Percentiles rank a stretch among this genome's conserved stretches.
phyloP scores from a whole-genome alignment of 1,140 invertebrate genomes.

The Drosophila bipectinata region DNA sequence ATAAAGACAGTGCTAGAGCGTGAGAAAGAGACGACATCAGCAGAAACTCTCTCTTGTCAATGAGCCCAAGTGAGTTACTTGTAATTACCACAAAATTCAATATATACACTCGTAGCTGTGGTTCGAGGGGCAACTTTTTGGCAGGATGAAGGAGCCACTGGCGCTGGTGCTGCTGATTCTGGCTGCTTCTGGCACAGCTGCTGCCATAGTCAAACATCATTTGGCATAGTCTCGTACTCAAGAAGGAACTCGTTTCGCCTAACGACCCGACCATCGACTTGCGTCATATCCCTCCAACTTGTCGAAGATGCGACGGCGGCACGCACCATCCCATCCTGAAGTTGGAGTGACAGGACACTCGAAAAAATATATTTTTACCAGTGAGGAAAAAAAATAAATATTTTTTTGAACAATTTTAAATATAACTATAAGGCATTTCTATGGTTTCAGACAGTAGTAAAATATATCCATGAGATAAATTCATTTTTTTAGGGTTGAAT shows the following conservation, averaged over 20 bases:
- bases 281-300: constrained; percentile 48
- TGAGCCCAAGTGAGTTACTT: constrained; percentile 76
- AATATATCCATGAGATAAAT: neutral
- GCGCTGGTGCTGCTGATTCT: neutral
- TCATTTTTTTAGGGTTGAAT: too few species aligned
- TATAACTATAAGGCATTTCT: too few species aligned
- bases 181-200: constrained; percentile 22
- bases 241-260: constrained; percentile 47
- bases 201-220: constrained; percentile 72
- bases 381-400: too few species aligned
- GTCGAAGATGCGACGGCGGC: constrained; percentile 57
- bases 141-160: constrained; percentile 1
- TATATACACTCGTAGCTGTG: constrained; percentile 60
- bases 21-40: neutral
- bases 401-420: too few species aligned
- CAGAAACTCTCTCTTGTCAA: constrained; percentile 34
- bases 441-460: too few species aligned
- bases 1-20: neutral
- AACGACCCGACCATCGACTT: constrained; percentile 64
- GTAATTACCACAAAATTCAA: constrained; percentile 81
- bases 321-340: constrained; percentile 46
- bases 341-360: constrained; percentile 6
- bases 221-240: constrained; percentile 58
- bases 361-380: neutral
- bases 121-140: constrained; percentile 10